A percentile compares a stretch with the other conserved stretches of the same genome.
phyloP scores from a whole-genome alignment of 2,797 vertebrate species.

The Amblyopsis hoosieri region DNA sequence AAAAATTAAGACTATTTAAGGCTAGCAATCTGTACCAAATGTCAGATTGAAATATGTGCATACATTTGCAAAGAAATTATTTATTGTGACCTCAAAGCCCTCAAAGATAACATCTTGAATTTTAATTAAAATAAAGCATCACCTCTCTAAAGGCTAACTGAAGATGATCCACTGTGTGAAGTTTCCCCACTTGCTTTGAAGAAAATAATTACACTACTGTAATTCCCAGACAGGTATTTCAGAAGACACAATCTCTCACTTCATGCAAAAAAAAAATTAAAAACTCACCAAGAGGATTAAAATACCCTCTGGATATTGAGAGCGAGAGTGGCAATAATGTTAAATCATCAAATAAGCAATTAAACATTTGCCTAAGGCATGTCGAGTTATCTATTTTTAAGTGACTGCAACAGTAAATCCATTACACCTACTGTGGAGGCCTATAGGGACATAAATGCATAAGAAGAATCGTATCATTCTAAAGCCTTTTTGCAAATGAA shows the following conservation, averaged over 20 bases:
- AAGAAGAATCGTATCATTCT: no score
- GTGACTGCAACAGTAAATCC: no score
- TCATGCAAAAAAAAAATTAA: no score
- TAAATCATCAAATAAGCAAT: neutral
- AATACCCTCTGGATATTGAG: slow-evolving; percentile 6
- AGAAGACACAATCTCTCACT: slow-evolving; percentile 23
- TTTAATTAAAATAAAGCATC: slow-evolving; percentile 23
- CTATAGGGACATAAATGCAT: no score
- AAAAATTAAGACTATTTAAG: neutral
- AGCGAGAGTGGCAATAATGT: slow-evolving; percentile 25
- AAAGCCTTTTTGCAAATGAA: no score
- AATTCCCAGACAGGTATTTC: slow-evolving; percentile 42
- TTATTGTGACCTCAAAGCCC: slow-evolving; percentile 38
- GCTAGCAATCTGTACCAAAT: neutral
- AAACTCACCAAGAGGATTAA: neutral
- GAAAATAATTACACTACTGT: slow-evolving; percentile 23
- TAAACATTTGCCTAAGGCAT: neutral
- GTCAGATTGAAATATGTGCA: neutral
- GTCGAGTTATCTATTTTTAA: no score
- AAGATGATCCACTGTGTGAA: slow-evolving; percentile 39
- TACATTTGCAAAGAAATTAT: slow-evolving; percentile 23
- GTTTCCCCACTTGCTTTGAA: slow-evolving; percentile 42
- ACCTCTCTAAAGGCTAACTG: slow-evolving; percentile 41
- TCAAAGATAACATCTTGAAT: slow-evolving; percentile 40
- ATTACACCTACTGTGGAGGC: no score